phyloP scores from a whole-genome alignment of 2,888 invertebrate species.

The Timema podura region DNA sequence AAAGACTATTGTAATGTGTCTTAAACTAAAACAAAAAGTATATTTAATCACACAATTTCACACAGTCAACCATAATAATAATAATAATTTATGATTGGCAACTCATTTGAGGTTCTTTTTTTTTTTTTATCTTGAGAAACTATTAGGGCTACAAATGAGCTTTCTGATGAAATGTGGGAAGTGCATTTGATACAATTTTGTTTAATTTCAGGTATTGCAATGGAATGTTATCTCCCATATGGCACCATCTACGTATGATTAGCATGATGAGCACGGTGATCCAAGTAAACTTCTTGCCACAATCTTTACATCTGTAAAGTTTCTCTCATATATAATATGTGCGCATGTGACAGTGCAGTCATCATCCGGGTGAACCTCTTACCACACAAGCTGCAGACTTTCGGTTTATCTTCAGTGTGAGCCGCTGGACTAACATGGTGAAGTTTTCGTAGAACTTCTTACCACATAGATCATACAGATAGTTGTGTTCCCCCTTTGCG shows the following conservation, averaged over 20 bases:
- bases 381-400: slow-evolving; percentile 53
- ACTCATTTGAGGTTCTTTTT: too few relatives aligned
- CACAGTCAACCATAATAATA: too few relatives aligned
- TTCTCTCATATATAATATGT: slow-evolving; percentile 56
- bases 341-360: slow-evolving; percentile 51
- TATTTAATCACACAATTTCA: too few relatives aligned
- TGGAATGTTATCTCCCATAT: slow-evolving; percentile 24
- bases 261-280: slow-evolving; percentile 23
- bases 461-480: slow-evolving; percentile 29
- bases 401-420: slow-evolving; percentile 54
- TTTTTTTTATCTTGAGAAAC: too few relatives aligned
- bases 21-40: too few relatives aligned
- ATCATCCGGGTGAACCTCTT: slow-evolving; percentile 56
- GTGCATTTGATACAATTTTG: slow-evolving; percentile 25
- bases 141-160: too few relatives aligned
- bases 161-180: too few relatives aligned
- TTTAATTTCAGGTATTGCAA: slow-evolving; percentile 20
- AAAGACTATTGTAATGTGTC: too few relatives aligned
- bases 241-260: slow-evolving; percentile 25
- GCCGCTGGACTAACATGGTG: slow-evolving; percentile 27
- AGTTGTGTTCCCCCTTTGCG: slow-evolving; percentile 40
- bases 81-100: too few relatives aligned
- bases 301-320: slow-evolving; percentile 53
- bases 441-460: slow-evolving; percentile 34
- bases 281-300: slow-evolving; percentile 50